phyloP scores from a whole-genome alignment of 1,140 invertebrate genomes.

The Scylla paramamosain region DNA sequence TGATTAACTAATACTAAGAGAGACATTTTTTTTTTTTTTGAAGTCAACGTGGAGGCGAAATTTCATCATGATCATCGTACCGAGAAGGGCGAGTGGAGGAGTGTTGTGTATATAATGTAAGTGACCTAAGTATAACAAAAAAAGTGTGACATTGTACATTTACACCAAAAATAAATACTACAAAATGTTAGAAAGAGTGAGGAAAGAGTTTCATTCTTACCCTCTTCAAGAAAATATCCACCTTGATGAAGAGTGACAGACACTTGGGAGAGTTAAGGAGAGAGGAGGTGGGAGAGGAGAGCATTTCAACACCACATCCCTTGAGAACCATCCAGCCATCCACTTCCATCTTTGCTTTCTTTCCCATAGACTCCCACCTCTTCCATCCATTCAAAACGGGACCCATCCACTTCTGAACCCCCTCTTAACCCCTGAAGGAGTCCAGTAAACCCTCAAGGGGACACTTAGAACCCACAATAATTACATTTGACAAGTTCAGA shows the following conservation, averaged over 20 bases:
- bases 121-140: not conserved
- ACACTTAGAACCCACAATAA: not conserved
- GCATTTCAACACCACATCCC: not conserved
- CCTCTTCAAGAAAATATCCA: not conserved
- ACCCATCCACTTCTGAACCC: not conserved
- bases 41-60: not conserved
- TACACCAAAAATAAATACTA: not conserved
- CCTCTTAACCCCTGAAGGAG: not conserved
- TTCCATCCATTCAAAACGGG: not conserved
- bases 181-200: conserved; percentile 6
- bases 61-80: not conserved
- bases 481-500: not conserved
- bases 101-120: not conserved
- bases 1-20: too few species aligned
- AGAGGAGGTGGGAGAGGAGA: not conserved
- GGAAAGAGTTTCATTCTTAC: not conserved
- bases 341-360: not conserved
- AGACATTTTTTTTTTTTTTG: not conserved
- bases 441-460: not conserved
- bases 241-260: not conserved
- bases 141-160: conserved; percentile 2
- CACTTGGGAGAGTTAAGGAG: not conserved
- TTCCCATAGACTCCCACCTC: not conserved
- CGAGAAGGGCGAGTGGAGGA: not conserved
- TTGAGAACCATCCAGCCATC: not conserved